phyloP scores from a whole-genome alignment of 2,797 vertebrate genomes.

The Cheracebus regulus region DNA sequence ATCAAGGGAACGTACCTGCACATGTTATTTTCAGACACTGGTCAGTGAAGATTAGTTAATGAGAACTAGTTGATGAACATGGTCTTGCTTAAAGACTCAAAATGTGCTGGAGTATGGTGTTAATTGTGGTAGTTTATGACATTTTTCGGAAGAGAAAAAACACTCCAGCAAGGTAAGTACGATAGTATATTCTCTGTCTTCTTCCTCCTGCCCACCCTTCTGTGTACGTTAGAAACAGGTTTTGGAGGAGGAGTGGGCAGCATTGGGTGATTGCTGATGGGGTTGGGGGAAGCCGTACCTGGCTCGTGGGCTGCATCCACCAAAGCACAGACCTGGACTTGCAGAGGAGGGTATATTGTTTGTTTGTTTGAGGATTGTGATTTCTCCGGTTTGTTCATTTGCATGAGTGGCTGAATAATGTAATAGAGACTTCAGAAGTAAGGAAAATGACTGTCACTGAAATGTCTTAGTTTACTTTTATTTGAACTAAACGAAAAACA shows the following conservation, averaged over 20 bases:
- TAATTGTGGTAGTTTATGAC: not conserved
- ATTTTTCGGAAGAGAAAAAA: not conserved
- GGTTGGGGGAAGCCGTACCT: not conserved
- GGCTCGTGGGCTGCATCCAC: not conserved
- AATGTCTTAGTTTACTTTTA: not conserved
- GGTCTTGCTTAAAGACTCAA: not conserved
- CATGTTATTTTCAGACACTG: not conserved
- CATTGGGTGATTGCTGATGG: not conserved
- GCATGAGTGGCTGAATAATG: not conserved
- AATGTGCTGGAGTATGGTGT: accelerated
- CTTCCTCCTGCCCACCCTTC: not conserved
- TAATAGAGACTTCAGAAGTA: not conserved
- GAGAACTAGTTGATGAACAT: accelerated
- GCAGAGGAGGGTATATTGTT: not conserved
- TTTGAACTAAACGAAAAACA: not conserved
- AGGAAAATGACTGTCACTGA: not conserved
- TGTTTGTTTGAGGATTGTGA: not conserved
- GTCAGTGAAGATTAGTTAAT: not conserved
- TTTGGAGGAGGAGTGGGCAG: not conserved
- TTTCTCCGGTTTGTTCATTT: not conserved
- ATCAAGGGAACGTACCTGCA: not conserved
- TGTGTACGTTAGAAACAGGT: not conserved
- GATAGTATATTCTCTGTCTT: not conserved
- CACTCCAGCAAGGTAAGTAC: not conserved
- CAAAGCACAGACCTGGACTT: not conserved